Evolutionary conservation across 1,140 invertebrate species (phyloP), one percentile per base, ranked within the genome.

Genomic region (Drosophila kohkoa): DNA sequence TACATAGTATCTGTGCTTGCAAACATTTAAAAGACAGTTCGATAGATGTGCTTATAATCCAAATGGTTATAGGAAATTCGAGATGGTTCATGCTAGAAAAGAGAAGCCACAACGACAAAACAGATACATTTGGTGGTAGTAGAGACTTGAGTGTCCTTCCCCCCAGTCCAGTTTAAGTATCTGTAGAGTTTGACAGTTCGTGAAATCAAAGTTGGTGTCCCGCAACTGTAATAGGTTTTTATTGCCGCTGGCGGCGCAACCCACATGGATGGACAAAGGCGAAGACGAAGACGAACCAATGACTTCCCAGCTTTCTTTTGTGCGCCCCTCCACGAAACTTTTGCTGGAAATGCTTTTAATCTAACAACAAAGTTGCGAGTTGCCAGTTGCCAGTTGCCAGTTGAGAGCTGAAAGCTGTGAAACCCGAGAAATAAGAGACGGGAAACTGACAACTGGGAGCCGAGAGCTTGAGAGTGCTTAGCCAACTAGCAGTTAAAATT

Each of bases 161-260:
- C 46, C 52, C 43, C 51, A 35, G n/a, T 49, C 55, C 13, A 49
- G 62, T 59, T 13, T 35, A 48, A 65, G 62, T 43, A 68, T 79
- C 51, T 73, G 49, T 72, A 55, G 35, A 69, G 78, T 79, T 86
- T 81, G 82, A 70, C 82, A 86, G 75, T 87, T 86, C 72, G 79
- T 77, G 75, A 87, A 86, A 86, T 87, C 82, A 86, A 86, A 87
- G 82, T 82, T 87, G 79, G 71, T 86, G 79, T 77, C 75, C 75
- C 54, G 35, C 71, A 82, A 71, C 68, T 66, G 78, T 86, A 86
- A 86, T 86, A 70, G 82, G 68, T 76, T 86, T 86, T 86, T 86
- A 81, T 86, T 79, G 82, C 78, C 71, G 76, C 11, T 20, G 62
- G 65, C 66, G 46, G 68, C 30, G 68, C 30, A 59, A 54, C 35